A percentile compares a stretch with the other conserved stretches of the same genome.
These are phyloP conservation scores for Protobothrops flavoviridis DNA, from an alignment of 2,113 vertebrate species.

Conservation along the genomic window DNA sequence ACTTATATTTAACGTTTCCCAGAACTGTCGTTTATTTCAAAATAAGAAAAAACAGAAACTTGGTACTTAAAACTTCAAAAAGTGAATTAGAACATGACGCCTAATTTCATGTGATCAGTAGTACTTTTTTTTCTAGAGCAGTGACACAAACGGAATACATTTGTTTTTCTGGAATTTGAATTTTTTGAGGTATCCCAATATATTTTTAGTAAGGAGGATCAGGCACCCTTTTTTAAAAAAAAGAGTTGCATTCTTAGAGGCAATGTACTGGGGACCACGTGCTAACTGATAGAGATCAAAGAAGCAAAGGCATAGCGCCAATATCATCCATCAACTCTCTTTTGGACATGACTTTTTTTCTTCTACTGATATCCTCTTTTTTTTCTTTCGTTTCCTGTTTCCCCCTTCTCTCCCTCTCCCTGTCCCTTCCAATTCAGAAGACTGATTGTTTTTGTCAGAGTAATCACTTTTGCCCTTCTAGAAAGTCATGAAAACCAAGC, in stretches of 20 bases:
- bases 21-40: slow-evolving; percentile 24
- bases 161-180: slow-evolving; percentile 2
- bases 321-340: background rate
- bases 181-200: background rate
- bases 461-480: background rate
- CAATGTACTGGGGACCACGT: background rate
- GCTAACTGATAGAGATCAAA: background rate
- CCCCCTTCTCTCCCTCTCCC: background rate
- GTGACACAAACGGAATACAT: background rate
- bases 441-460: background rate
- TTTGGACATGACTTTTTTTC: background rate
- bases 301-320: background rate
- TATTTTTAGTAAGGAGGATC: background rate
- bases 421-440: background rate
- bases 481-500: background rate
- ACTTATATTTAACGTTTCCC: slow-evolving; percentile 31
- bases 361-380: background rate
- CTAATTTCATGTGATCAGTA: slow-evolving; percentile 4
- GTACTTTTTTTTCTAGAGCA: background rate
- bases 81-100: slow-evolving; percentile 22
- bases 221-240: background rate
- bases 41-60: slow-evolving; percentile 16
- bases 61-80: slow-evolving; percentile 19
- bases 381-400: background rate
- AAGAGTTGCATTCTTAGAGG: background rate